Percentiles rank a stretch among this genome's conserved stretches.
Evolutionary conservation across 2,888 invertebrate species (phyloP).

Genomic region (Hyalella azteca): DNA sequence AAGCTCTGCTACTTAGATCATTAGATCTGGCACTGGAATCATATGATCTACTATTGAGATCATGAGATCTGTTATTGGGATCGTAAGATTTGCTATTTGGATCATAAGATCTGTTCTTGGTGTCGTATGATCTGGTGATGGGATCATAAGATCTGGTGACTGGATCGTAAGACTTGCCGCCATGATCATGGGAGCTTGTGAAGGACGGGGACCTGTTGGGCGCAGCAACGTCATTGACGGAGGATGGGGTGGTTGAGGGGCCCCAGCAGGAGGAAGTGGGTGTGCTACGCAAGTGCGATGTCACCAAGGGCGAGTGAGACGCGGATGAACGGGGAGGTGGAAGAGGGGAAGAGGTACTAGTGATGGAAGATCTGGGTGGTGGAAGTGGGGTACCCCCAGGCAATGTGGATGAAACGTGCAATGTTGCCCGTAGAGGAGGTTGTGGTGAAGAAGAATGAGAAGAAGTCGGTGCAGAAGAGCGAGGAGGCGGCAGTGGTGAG

Average conservation of each 20-base stretch:
- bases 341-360: background rate
- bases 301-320: conserved; percentile 2
- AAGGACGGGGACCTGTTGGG: background rate
- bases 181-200: background rate
- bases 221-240: background rate
- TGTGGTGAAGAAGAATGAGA: background rate
- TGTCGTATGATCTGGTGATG: too few species aligned
- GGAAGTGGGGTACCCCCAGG: conserved; percentile 12
- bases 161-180: too few species aligned
- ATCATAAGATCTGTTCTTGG: too few species aligned
- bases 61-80: too few species aligned
- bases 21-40: too few species aligned
- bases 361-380: conserved; percentile 20
- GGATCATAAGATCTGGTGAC: too few species aligned
- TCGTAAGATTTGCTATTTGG: too few species aligned
- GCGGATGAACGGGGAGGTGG: conserved; percentile 26
- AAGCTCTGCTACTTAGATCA: too few species aligned
- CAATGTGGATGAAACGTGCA: background rate
- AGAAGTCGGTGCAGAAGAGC: background rate
- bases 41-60: too few species aligned
- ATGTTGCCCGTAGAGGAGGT: background rate
- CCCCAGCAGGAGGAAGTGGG: background rate
- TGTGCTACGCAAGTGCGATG: background rate
- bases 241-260: background rate
- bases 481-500: conserved; percentile 22